Conservation (phyloP, 2,888 invertebrate species). For the Conistra vaccinii region DNA sequence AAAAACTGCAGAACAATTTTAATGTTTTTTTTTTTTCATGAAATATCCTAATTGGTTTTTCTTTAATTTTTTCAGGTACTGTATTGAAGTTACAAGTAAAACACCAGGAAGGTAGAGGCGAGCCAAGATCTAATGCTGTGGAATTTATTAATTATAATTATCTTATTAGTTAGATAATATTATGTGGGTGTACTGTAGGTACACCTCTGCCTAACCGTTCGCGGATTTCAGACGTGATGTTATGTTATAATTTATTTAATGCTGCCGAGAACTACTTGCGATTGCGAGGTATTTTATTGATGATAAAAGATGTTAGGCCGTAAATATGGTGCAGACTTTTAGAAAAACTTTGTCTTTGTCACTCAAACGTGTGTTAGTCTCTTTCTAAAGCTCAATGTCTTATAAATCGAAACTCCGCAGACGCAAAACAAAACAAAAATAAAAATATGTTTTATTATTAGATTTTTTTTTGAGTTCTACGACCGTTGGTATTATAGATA, state of each 20-base stretch:
- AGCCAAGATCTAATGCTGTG: slow-evolving; percentile 53
- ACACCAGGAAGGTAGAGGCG: slow-evolving; percentile 6
- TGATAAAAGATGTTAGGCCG: too few species aligned
- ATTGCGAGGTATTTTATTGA: slow-evolving; percentile 13
- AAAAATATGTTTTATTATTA: too few species aligned
- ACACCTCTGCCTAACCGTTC: background rate
- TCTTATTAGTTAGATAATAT: slow-evolving; percentile 17
- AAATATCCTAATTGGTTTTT: slow-evolving; percentile 1
- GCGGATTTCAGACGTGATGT: background rate
- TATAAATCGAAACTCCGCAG: too few species aligned
- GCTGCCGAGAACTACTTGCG: slow-evolving; percentile 31
- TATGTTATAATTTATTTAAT: background rate
- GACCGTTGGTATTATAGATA: too few species aligned
- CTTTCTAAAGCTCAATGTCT: too few species aligned
- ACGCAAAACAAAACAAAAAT: too few species aligned
- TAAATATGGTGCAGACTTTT: too few species aligned
- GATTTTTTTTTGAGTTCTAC: too few species aligned
- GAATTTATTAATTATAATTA: slow-evolving; percentile 51
- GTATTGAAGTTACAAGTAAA: background rate
- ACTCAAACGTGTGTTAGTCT: too few species aligned
- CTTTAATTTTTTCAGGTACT: slow-evolving; percentile 42
- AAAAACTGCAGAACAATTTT: background rate
- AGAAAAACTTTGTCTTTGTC: too few species aligned
- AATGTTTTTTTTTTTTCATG: background rate
- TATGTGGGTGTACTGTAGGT: background rate